These are phyloP conservation scores for Hylyphantes graminicola DNA, from an alignment of 1,140 invertebrate species.

Conservation along the genomic window DNA sequence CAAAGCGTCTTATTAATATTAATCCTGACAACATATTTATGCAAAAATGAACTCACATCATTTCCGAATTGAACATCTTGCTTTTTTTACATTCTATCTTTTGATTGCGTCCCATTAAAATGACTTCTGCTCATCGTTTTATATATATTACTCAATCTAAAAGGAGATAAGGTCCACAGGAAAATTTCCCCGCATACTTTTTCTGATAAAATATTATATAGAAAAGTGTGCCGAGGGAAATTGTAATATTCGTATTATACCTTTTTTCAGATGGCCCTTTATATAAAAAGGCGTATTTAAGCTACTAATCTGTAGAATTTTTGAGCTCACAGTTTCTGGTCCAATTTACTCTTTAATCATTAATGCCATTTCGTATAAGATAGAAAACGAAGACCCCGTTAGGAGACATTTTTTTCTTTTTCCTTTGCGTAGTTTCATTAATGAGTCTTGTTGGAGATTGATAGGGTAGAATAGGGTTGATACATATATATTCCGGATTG, in stretches of 20 bases:
- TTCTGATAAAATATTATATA: too few relatives aligned
- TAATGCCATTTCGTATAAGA: slow-evolving; percentile 3
- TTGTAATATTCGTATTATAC: too few relatives aligned
- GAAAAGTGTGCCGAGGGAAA: too few relatives aligned
- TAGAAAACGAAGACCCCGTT: not conserved
- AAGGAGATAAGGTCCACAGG: too few relatives aligned
- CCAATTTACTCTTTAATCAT: slow-evolving; percentile 31
- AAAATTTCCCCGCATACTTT: too few relatives aligned
- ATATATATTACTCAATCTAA: not conserved
- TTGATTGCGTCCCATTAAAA: slow-evolving; percentile 14
- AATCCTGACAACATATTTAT: too few relatives aligned
- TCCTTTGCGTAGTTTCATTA: slow-evolving; percentile 2
- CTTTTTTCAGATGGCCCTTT: not conserved
- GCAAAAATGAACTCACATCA: too few relatives aligned
- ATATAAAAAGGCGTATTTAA: slow-evolving; percentile 9
- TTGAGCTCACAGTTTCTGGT: not conserved
- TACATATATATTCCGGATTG: too few relatives aligned
- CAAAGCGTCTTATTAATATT: too few relatives aligned
- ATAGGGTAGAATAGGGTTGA: too few relatives aligned
- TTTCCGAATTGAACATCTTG: too few relatives aligned
- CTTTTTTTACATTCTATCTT: not conserved
- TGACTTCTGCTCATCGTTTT: slow-evolving; percentile 15
- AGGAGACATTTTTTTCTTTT: slow-evolving; percentile 21
- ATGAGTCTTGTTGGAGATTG: slow-evolving; percentile 19
- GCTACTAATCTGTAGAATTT: slow-evolving; percentile 21